These are phyloP conservation scores for Rallus crepitans DNA, from an alignment of 2,797 vertebrate species.

Conservation along the genomic window DNA sequence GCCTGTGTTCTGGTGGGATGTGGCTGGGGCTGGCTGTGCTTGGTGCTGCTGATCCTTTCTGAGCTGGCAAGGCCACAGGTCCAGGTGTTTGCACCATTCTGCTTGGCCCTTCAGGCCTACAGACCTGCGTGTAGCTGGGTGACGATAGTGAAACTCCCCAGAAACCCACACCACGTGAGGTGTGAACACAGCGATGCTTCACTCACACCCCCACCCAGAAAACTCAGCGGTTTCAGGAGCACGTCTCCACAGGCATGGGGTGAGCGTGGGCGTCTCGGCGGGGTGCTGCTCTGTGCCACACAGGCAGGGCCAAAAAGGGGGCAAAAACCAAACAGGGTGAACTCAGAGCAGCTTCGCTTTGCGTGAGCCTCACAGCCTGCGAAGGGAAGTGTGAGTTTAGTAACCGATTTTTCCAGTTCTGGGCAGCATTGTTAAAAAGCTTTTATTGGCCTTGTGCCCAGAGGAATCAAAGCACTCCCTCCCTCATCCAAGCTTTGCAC, in stretches of 20 bases:
- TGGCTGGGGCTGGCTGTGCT: not conserved
- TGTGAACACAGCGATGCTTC: not conserved
- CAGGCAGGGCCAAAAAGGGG: not conserved
- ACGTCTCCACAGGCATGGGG: accelerated
- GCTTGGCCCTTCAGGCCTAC: not conserved
- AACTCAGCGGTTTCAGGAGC: accelerated
- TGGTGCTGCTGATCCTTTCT: not conserved
- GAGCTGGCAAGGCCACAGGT: not conserved
- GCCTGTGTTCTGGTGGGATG: not conserved
- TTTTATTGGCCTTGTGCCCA: constrained; percentile 51
- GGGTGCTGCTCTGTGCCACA: not conserved
- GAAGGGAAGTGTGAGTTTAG: constrained; percentile 50
- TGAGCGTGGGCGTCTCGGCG: accelerated
- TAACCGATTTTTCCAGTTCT: constrained; percentile 46
- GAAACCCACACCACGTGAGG: accelerated
- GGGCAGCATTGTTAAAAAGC: constrained; percentile 62
- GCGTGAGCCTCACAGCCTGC: not conserved
- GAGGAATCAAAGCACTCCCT: constrained; percentile 49
- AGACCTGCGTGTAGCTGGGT: accelerated
- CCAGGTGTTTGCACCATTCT: not conserved
- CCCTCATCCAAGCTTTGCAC: constrained; percentile 17
- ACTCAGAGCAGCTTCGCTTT: not conserved
- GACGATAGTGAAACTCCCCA: not conserved
- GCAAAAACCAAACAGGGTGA: not conserved
- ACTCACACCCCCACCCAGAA: not conserved